Conservation (phyloP, 1,140 invertebrate species). For the Rhopalosiphum maidis region DNA sequence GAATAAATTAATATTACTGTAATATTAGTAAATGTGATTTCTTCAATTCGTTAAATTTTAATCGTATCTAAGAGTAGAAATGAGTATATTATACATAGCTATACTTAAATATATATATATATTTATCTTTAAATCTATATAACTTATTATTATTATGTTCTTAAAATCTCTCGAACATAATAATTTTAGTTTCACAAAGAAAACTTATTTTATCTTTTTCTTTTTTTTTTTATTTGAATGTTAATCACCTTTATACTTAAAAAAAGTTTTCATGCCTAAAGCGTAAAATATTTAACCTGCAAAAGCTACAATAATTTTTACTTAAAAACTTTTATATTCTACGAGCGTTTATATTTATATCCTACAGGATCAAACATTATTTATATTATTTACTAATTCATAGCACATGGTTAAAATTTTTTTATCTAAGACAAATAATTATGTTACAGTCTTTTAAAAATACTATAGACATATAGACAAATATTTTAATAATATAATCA, state of each 20-base stretch:
- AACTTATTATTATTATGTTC: background rate
- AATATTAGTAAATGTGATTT: background rate
- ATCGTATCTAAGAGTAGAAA: background rate
- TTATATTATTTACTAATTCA: background rate
- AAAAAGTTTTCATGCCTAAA: background rate
- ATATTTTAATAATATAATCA: background rate
- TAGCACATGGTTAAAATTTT: background rate
- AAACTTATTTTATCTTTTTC: background rate
- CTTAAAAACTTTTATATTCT: constrained; percentile 17
- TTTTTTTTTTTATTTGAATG: background rate
- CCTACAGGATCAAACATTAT: background rate
- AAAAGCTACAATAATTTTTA: constrained; percentile 14
- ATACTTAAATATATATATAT: too few relatives aligned
- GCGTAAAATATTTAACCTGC: background rate
- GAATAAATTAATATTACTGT: too few relatives aligned
- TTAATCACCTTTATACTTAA: constrained; percentile 5
- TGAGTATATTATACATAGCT: background rate
- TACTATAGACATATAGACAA: too few relatives aligned
- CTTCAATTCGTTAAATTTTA: background rate
- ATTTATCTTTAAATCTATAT: background rate
- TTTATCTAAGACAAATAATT: background rate
- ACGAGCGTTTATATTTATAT: background rate
- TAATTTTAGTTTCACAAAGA: background rate
- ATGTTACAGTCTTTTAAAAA: background rate
- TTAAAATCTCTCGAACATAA: background rate